Percentiles rank a stretch among this genome's conserved stretches.
These are phyloP conservation scores for Troglohyphantes excavatus DNA, from an alignment of 2,888 invertebrate genomes.

Conservation along the genomic window DNA sequence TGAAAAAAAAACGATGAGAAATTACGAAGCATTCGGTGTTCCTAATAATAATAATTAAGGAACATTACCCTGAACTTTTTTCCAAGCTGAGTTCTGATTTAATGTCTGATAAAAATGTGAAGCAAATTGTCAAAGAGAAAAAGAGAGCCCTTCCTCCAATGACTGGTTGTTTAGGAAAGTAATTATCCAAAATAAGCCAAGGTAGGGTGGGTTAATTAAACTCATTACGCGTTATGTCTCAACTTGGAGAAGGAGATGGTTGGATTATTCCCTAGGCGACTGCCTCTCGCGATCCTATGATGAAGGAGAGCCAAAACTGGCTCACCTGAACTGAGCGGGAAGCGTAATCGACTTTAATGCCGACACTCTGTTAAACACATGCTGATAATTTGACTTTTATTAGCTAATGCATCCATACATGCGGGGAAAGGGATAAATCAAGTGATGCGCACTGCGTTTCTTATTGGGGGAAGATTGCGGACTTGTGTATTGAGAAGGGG, in stretches of 20 bases:
- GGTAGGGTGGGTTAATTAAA: constrained; percentile 76
- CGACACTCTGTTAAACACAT: constrained; percentile 75
- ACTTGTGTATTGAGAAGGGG: neutral
- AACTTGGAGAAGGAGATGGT: constrained; percentile 56
- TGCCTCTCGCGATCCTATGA: constrained; percentile 66
- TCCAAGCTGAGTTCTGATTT: constrained; percentile 59
- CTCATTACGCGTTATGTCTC: constrained; percentile 76
- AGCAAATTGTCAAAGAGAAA: constrained; percentile 66
- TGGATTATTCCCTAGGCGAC: constrained; percentile 71
- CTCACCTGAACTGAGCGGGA: constrained; percentile 49
- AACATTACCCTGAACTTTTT: constrained; percentile 69
- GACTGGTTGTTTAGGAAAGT: constrained; percentile 76
- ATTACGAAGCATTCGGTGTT: constrained; percentile 41
- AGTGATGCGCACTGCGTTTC: constrained; percentile 41
- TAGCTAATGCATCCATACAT: constrained; percentile 71
- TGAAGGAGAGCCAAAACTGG: constrained; percentile 62
- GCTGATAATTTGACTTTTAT: constrained; percentile 76
- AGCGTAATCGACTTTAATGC: constrained; percentile 75
- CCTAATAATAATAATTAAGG: constrained; percentile 77
- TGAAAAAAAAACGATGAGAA: constrained; percentile 42
- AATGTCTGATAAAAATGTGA: constrained; percentile 67
- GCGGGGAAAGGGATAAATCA: constrained; percentile 42
- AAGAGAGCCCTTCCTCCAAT: constrained; percentile 71
- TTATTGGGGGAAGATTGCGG: constrained; percentile 38
- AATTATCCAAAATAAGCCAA: constrained; percentile 77